Evolutionary conservation across 2,888 invertebrate species (phyloP).

Genomic region (Melikaiella ostensackeni): DNA sequence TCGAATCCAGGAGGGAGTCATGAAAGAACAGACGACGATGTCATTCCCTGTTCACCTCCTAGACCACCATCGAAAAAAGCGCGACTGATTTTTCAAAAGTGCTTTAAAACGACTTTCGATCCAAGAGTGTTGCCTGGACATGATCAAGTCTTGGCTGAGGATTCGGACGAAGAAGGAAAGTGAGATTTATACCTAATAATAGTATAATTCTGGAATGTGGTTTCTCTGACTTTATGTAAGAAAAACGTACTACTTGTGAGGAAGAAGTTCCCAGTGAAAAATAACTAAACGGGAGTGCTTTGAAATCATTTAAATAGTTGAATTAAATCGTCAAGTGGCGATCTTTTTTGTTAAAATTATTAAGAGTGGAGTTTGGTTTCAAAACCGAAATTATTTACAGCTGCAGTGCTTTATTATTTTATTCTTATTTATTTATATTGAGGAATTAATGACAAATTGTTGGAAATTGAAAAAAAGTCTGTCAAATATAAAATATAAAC

Average conservation of each 20-base stretch:
- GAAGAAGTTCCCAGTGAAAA: neutral
- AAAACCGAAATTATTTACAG: neutral
- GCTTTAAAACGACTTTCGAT: conserved; percentile 86
- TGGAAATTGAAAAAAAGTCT: neutral
- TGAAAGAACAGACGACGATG: conserved; percentile 73
- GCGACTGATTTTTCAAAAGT: conserved; percentile 84
- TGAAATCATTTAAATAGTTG: neutral
- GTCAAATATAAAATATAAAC: neutral
- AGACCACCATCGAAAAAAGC: conserved; percentile 80
- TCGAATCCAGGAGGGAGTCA: conserved; percentile 54
- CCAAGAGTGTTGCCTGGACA: conserved; percentile 79
- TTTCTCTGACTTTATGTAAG: neutral
- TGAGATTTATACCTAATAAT: neutral
- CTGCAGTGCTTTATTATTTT: neutral
- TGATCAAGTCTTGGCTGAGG: conserved; percentile 83
- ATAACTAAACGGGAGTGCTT: neutral
- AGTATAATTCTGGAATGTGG: neutral
- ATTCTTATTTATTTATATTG: neutral
- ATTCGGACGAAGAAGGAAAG: conserved; percentile 84
- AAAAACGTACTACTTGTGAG: neutral
- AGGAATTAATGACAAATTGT: neutral
- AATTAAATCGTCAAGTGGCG: neutral
- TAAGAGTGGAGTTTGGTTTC: neutral
- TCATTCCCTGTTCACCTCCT: conserved; percentile 82
- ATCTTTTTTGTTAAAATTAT: neutral